Conservation (phyloP, 2,797 vertebrate species). For the Urophycis tenuis region DNA sequence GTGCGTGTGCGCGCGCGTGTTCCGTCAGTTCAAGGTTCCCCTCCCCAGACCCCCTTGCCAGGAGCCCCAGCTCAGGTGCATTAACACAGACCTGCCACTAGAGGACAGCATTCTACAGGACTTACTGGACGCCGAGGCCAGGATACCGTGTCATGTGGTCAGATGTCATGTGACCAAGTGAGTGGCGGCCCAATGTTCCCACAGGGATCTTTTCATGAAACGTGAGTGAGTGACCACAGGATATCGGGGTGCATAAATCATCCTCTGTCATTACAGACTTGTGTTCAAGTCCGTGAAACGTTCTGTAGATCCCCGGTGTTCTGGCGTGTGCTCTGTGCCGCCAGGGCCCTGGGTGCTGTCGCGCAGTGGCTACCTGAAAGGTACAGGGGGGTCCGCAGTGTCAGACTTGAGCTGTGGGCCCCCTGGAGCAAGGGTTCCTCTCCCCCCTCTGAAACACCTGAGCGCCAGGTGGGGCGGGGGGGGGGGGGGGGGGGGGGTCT, state of each 20-base stretch:
- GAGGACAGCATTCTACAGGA: slow-evolving; percentile 54
- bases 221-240: background rate
- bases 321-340: no score
- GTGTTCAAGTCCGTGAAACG: no score
- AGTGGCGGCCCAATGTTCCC: slow-evolving; percentile 21
- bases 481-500: no score
- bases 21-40: background rate
- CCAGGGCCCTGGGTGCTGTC: no score
- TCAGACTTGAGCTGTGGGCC: no score
- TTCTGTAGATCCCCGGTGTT: no score
- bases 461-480: no score
- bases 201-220: background rate
- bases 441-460: no score
- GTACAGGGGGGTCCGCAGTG: no score
- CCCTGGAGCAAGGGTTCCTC: no score
- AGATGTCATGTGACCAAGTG: slow-evolving; percentile 11
- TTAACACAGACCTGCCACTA: slow-evolving; percentile 48
- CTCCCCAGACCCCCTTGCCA: background rate
- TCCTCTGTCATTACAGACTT: no score
- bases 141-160: background rate
- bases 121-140: slow-evolving; percentile 18
- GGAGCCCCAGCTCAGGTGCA: slow-evolving; percentile 35
- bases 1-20: slow-evolving; percentile 10
- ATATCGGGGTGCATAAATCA: background rate
- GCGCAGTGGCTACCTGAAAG: no score